phyloP scores from a whole-genome alignment of 2,113 vertebrate species.

The rat (Rattus norvegicus) region GRCr8 NC_086029.1:90835001-90835500 shows the following conservation, averaged over 20 bases:
- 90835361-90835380: too few species aligned
- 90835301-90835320: not conserved
- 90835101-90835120: not conserved
- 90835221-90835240: not conserved
- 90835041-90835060: not conserved
- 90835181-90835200: not conserved
- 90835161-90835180: not conserved
- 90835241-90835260: not conserved
- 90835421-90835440: too few species aligned
- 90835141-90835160: slow-evolving; percentile 17
- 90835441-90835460: too few species aligned
- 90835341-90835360: not conserved
- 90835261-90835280: not conserved
- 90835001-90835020: not conserved
- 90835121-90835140: not conserved
- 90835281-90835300: not conserved
- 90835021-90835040: not conserved
- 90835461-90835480: too few species aligned
- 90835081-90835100: not conserved
- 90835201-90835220: not conserved
- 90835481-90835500: too few species aligned
- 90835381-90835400: too few species aligned
- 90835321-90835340: not conserved
- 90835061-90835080: too few species aligned
- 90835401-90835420: too few species aligned